Percentiles rank a stretch among this genome's conserved stretches.
Evolutionary conservation across 2,113 vertebrate genomes (phyloP).

Genomic region (Oenanthe melanoleuca): DNA sequence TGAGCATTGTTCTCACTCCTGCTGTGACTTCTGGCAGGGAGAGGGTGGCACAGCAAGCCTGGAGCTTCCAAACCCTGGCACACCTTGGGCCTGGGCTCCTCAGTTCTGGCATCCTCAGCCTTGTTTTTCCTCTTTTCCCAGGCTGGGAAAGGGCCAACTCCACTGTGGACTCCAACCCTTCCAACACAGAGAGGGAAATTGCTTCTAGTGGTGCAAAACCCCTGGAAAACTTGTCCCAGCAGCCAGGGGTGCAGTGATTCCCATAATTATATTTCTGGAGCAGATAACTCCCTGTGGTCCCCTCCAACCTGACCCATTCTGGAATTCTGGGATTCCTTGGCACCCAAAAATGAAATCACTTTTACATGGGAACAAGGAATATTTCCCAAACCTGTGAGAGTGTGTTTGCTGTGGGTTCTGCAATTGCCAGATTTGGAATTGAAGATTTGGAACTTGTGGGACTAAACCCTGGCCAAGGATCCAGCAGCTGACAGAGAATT

Average conservation of each 20-base stretch:
- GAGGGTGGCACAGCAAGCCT: background rate
- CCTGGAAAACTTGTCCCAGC: background rate
- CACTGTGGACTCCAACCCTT: rapidly evolving
- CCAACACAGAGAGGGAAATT: rapidly evolving
- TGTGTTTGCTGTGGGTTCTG: background rate
- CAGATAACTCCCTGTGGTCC: too few relatives aligned
- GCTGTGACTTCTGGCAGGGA: background rate
- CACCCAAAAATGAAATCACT: background rate
- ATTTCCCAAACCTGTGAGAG: background rate
- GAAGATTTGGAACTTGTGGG: background rate
- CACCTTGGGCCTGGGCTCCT: background rate
- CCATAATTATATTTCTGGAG: background rate
- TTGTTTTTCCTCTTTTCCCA: background rate
- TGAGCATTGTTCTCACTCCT: background rate
- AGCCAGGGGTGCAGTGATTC: background rate
- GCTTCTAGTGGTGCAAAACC: background rate
- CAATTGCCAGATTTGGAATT: rapidly evolving
- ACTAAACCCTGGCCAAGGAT: background rate
- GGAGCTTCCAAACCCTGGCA: background rate
- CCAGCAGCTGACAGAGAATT: background rate
- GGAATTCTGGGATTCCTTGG: background rate
- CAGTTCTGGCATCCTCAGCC: background rate
- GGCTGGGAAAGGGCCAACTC: background rate
- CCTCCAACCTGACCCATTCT: background rate
- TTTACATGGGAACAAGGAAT: background rate